A percentile compares a stretch with the other conserved stretches of the same genome.
These are phyloP conservation scores for Akabosia matsudoensis DNA, from an alignment of 1,140 invertebrate species.

Conservation along the genomic window DNA sequence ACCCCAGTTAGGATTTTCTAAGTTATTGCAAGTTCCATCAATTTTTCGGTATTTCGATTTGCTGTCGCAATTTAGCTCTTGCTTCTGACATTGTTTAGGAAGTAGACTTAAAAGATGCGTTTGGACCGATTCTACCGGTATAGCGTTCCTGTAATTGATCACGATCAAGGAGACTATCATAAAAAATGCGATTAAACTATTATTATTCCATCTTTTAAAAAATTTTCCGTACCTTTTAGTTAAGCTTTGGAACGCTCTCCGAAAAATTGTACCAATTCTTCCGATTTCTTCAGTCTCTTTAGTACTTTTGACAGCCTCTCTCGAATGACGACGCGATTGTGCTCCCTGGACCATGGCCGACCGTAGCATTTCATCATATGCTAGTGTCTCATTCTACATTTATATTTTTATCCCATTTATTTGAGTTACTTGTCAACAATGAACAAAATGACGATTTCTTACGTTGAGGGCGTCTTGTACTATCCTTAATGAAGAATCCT, in stretches of 20 bases:
- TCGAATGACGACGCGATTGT: neutral
- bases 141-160: too few species aligned
- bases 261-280: neutral
- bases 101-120: neutral
- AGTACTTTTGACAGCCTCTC: neutral
- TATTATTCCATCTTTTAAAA: neutral
- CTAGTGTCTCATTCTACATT: too few species aligned
- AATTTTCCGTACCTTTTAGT: neutral
- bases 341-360: neutral
- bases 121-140: neutral
- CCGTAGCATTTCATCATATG: neutral
- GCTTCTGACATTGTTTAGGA: neutral
- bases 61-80: neutral
- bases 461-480: neutral
- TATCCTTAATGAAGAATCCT: too few species aligned
- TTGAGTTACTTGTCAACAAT: neutral
- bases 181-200: neutral
- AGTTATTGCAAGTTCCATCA: conserved; percentile 5
- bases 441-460: neutral
- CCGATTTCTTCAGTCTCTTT: neutral
- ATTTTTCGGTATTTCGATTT: neutral
- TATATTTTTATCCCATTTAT: too few species aligned
- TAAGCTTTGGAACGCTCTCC: neutral
- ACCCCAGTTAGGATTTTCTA: conserved; percentile 9
- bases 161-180: too few species aligned